A percentile compares a stretch with the other conserved stretches of the same genome.
Conservation (phyloP, 2,113 vertebrate genomes). For the Micromys minutus region DNA sequence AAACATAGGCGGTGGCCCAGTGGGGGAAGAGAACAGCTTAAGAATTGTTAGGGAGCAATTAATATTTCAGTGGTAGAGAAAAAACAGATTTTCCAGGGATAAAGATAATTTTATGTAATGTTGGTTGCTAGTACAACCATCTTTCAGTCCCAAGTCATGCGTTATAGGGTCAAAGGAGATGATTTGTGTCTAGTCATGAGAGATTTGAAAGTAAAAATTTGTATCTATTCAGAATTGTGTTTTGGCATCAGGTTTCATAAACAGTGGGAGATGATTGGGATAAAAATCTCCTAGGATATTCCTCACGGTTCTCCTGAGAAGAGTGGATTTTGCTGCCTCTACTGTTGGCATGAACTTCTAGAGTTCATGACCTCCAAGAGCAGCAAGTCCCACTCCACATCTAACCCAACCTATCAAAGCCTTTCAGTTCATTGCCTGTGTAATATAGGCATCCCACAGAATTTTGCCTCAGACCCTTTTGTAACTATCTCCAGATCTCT, state of each 20-base stretch:
- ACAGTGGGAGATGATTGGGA: neutral
- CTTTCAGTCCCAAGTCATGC: neutral
- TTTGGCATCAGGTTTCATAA: neutral
- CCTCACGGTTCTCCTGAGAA: neutral
- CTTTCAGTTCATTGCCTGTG: accelerated
- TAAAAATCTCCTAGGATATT: neutral
- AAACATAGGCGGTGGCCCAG: neutral
- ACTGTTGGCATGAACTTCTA: neutral
- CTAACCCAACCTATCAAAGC: too few species aligned
- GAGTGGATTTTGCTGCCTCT: neutral
- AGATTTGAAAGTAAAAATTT: neutral
- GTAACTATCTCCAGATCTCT: neutral
- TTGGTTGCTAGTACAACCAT: neutral
- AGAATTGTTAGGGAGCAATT: neutral
- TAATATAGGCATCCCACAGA: accelerated
- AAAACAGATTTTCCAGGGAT: too few species aligned
- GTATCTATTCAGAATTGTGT: neutral
- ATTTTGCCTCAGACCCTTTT: neutral
- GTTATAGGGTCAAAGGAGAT: neutral
- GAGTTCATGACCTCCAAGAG: neutral
- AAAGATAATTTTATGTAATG: neutral
- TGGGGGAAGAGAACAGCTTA: neutral
- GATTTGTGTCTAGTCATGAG: neutral
- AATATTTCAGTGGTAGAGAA: neutral
- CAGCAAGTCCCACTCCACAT: accelerated